Evolutionary conservation across 2,888 invertebrate genomes (phyloP).

Genomic region (Phyllotreta striolata): DNA sequence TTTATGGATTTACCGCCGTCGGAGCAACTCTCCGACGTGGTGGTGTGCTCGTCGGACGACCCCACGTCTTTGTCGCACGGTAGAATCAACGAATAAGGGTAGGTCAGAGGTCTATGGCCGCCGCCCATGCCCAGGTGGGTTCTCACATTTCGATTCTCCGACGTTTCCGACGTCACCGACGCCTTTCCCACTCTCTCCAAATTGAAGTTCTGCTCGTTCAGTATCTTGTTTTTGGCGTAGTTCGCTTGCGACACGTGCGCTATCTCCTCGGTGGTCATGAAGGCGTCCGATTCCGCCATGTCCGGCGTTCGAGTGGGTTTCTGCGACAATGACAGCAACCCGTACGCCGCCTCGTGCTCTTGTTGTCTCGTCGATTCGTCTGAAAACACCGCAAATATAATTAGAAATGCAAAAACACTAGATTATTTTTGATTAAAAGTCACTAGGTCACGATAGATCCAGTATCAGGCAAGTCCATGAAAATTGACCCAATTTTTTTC

Average conservation of each 20-base stretch:
- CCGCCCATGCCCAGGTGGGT: constrained; percentile 59
- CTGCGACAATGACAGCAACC: constrained; percentile 78
- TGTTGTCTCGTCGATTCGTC: constrained; percentile 76
- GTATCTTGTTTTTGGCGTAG: constrained; percentile 59
- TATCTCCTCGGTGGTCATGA: constrained; percentile 58
- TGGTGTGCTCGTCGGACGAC: background rate
- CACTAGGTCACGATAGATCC: too few species aligned
- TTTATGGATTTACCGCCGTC: constrained; percentile 56
- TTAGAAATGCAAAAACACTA: too few species aligned
- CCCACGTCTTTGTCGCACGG: constrained; percentile 24
- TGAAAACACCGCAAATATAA: constrained; percentile 59
- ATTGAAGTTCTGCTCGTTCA: constrained; percentile 49
- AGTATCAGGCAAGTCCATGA: too few species aligned
- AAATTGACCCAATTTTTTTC: too few species aligned
- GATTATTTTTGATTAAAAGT: too few species aligned
- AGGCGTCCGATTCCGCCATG: constrained; percentile 40
- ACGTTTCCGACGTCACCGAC: constrained; percentile 35
- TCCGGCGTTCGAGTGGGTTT: constrained; percentile 56
- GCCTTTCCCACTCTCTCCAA: constrained; percentile 33
- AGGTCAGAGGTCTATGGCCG: constrained; percentile 72
- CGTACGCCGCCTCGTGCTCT: constrained; percentile 87
- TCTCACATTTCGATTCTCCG: constrained; percentile 47
- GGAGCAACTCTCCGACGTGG: constrained; percentile 25
- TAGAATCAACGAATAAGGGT: constrained; percentile 66
- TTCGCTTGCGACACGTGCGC: constrained; percentile 58